A percentile compares a stretch with the other conserved stretches of the same genome.
These are phyloP conservation scores for Oncopodura yosiiana DNA, from an alignment of 1,140 invertebrate species.

Conservation along the genomic window DNA sequence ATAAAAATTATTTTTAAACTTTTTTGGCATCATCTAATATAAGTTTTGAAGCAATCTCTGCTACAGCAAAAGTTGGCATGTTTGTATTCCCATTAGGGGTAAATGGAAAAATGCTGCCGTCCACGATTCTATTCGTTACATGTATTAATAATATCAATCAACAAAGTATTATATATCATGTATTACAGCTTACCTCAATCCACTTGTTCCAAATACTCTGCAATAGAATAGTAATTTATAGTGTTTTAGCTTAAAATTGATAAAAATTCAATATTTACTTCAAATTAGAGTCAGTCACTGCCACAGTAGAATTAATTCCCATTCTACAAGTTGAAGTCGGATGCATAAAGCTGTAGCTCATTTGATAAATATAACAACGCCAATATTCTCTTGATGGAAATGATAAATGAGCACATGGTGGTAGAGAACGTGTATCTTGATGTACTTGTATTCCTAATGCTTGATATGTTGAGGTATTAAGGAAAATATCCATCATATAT, in stretches of 20 bases:
- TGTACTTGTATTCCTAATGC: slow-evolving; percentile 35
- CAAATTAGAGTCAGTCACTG: slow-evolving; percentile 41
- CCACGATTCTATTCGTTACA: slow-evolving; percentile 35
- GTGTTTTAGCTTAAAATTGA: neutral
- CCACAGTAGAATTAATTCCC: slow-evolving; percentile 41
- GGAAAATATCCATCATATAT: slow-evolving; percentile 5
- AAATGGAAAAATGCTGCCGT: slow-evolving; percentile 39
- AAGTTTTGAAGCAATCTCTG: slow-evolving; percentile 35
- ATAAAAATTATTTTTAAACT: too few species aligned
- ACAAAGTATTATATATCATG: neutral
- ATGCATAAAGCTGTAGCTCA: slow-evolving; percentile 46
- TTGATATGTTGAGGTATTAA: slow-evolving; percentile 37
- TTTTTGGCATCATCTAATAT: slow-evolving; percentile 1
- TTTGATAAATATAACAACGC: slow-evolving; percentile 36
- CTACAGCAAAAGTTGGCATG: slow-evolving; percentile 38
- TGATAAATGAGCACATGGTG: slow-evolving; percentile 32
- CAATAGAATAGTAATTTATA: neutral
- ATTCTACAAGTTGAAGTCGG: slow-evolving; percentile 53
- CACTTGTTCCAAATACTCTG: too few species aligned
- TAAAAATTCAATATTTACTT: neutral
- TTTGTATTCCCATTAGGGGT: slow-evolving; percentile 38
- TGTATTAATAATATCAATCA: neutral
- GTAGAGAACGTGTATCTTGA: slow-evolving; percentile 30
- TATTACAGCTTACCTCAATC: neutral
- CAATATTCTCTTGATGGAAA: slow-evolving; percentile 36